These are phyloP conservation scores for Heliconius erato DNA, from an alignment of 2,888 invertebrate species.

Conservation along the genomic window DNA sequence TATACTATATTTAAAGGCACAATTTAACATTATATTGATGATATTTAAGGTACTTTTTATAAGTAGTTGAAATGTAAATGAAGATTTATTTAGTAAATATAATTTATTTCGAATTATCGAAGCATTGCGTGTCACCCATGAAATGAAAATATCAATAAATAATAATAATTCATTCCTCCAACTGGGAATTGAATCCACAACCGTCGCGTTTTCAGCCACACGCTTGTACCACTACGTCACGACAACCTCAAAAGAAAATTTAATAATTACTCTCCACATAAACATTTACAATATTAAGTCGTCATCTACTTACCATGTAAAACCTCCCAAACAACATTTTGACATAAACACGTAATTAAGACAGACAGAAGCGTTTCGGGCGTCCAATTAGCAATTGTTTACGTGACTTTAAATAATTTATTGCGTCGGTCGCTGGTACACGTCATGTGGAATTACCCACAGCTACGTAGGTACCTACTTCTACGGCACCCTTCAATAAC, in stretches of 20 bases:
- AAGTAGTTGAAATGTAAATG: too few species aligned
- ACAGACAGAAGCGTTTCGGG: conserved; percentile 16
- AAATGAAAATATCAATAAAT: too few species aligned
- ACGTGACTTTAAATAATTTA: conserved; percentile 40
- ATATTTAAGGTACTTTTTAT: too few species aligned
- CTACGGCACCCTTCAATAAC: conserved; percentile 34
- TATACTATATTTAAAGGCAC: too few species aligned
- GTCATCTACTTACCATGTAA: not conserved
- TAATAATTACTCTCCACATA: not conserved
- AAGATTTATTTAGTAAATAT: too few species aligned
- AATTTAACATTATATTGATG: too few species aligned
- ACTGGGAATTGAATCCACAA: too few species aligned
- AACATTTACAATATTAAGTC: not conserved
- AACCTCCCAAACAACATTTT: conserved; percentile 9
- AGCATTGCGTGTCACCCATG: too few species aligned
- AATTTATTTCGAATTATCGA: too few species aligned
- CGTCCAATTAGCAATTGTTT: conserved; percentile 33
- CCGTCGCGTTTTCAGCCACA: too few species aligned
- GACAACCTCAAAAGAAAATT: not conserved
- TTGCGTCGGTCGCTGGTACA: conserved; percentile 31
- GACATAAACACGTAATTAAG: conserved; percentile 16
- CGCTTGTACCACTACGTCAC: too few species aligned
- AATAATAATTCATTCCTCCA: too few species aligned
- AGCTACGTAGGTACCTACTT: conserved; percentile 28
- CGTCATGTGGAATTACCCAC: conserved; percentile 47